Evolutionary conservation across 2,888 invertebrate genomes (phyloP).

Genomic region (Steinernema carpocapsae): DNA sequence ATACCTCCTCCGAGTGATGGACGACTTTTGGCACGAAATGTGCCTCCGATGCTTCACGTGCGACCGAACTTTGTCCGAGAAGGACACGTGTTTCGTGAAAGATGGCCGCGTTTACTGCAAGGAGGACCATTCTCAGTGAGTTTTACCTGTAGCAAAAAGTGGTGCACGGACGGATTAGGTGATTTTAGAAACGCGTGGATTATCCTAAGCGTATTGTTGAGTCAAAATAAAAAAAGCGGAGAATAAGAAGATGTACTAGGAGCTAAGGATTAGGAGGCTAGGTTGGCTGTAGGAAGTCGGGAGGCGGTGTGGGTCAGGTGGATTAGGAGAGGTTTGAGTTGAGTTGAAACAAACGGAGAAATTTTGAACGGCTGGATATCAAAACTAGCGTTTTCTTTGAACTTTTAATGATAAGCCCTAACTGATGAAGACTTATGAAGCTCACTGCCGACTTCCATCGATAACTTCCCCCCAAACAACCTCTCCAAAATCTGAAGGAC

Average conservation of each 20-base stretch:
- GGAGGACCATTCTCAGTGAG: constrained; percentile 64
- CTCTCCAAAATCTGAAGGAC: neutral
- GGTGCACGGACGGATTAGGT: neutral
- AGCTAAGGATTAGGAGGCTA: too few relatives aligned
- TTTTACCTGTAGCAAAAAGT: constrained; percentile 35
- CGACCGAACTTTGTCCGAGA: constrained; percentile 49
- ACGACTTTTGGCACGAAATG: constrained; percentile 63
- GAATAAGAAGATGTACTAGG: neutral
- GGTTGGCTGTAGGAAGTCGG: too few relatives aligned
- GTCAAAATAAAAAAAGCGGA: constrained; percentile 14
- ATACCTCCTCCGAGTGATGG: constrained; percentile 54
- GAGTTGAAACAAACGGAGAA: too few relatives aligned
- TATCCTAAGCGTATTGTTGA: constrained; percentile 19
- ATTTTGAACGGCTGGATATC: too few relatives aligned
- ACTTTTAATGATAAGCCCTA: too few relatives aligned
- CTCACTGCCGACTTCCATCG: too few relatives aligned
- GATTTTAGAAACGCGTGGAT: neutral
- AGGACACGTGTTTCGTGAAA: constrained; percentile 58
- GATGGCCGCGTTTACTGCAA: constrained; percentile 64
- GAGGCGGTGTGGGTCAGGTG: too few relatives aligned
- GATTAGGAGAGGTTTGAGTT: too few relatives aligned
- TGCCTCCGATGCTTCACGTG: constrained; percentile 64
- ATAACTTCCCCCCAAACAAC: neutral
- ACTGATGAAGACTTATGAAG: too few relatives aligned
- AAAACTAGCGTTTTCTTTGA: too few relatives aligned